Evolutionary conservation across 2,797 vertebrate genomes (phyloP).

Genomic region (Sardinella longiceps): DNA sequence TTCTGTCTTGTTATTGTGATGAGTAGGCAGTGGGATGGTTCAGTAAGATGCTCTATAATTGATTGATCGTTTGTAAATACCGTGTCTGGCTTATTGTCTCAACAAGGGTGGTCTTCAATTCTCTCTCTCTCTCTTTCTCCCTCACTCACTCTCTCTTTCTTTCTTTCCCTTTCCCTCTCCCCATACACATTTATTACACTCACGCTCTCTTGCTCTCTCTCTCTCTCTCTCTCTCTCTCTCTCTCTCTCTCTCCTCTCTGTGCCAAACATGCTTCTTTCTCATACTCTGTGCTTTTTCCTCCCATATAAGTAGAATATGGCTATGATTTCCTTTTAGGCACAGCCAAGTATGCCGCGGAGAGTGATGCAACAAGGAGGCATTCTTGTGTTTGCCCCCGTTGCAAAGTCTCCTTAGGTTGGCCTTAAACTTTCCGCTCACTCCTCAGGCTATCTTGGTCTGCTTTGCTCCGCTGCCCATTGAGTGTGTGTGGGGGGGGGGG

Average conservation of each 20-base stretch:
- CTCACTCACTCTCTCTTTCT: no score
- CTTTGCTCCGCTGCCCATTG: not conserved
- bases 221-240: not conserved
- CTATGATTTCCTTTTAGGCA: constrained; percentile 21
- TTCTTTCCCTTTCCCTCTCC: not conserved
- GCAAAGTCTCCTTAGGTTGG: not conserved
- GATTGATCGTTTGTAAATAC: constrained; percentile 6
- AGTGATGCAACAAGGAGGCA: not conserved
- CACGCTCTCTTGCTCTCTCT: not conserved
- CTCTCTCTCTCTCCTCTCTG: not conserved
- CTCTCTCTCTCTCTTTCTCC: not conserved
- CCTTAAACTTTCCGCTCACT: not conserved
- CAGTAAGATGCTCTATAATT: not conserved
- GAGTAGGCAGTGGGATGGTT: not conserved
- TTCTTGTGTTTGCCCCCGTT: constrained; percentile 7
- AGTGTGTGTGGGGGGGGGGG: no score
- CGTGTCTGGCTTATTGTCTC: not conserved
- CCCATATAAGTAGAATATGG: constrained; percentile 23
- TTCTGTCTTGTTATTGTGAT: not conserved
- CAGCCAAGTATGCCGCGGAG: constrained; percentile 5
- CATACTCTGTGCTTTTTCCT: constrained; percentile 17
- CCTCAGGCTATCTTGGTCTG: not conserved
- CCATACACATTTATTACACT: not conserved
- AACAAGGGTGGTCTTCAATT: not conserved
- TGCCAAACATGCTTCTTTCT: constrained; percentile 17